These are phyloP conservation scores for Pachycephus smyrnensis DNA, from an alignment of 2,888 invertebrate species.

Conservation along the genomic window DNA sequence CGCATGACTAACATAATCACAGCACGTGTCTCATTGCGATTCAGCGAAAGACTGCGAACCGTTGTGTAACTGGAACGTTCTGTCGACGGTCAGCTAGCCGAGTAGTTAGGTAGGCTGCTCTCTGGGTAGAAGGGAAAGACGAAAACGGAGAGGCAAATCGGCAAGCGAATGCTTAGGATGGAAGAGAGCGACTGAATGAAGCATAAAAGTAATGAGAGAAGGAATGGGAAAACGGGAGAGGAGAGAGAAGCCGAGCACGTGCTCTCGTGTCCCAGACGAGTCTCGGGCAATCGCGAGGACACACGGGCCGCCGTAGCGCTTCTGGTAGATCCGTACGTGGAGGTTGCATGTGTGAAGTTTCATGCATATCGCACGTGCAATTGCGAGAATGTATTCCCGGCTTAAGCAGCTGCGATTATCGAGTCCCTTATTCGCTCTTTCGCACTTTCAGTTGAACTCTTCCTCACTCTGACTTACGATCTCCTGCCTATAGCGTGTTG, in stretches of 20 bases:
- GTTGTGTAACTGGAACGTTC: neutral
- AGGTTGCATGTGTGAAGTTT: neutral
- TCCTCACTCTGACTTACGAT: neutral
- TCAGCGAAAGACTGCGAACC: neutral
- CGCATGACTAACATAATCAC: no score
- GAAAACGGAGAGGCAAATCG: neutral
- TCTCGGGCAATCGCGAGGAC: neutral
- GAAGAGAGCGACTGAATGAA: neutral
- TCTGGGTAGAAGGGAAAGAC: no score
- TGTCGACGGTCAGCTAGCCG: neutral
- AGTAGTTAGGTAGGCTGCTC: neutral
- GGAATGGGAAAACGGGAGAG: neutral
- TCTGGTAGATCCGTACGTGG: neutral
- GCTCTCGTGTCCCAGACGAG: neutral
- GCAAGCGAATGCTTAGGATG: neutral
- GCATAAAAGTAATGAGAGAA: neutral
- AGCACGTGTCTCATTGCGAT: neutral
- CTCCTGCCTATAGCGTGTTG: neutral
- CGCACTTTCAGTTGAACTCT: no score
- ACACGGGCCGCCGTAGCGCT: neutral
- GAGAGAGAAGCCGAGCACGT: neutral
- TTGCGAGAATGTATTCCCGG: neutral
- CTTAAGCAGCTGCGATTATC: neutral
- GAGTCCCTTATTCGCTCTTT: no score
- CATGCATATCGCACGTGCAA: neutral